Evolutionary conservation across 2,888 invertebrate species (phyloP), one percentile per base, ranked within the genome.

Genomic region (Drosophila sordidula): DNA sequence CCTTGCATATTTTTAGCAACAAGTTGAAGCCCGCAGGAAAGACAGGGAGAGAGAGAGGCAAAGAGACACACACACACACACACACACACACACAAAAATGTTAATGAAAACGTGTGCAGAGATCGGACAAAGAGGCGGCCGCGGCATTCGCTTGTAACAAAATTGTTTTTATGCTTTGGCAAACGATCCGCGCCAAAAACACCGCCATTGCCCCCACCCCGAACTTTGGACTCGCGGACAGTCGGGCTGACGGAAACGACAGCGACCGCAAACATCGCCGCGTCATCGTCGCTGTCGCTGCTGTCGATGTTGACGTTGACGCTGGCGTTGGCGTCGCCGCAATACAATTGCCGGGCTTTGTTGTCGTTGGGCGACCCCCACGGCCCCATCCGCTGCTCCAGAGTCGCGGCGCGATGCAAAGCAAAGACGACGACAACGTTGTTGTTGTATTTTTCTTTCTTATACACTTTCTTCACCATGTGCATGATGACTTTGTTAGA

Each of bases 1-100:
- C 56, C 82, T 83, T 87, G 84, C 84, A 87, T 83, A 83, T 87
- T 87, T 83, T 84, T 87, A 83, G 82, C 87, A 83, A 83, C 82
- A 83, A 84, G 82, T 87, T 84, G 82, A 87, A 84, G 70, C 52
- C 29, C 39, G 45, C 50, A 56, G 49, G 34, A 49, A 68, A 56
- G 55, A 44, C 69, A 4, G 4, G 3, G 34, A 12, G 34, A 34
- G 34, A 12, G 34, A 9, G 29, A 26, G 26, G 6, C 6, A 26
- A 1, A 26, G 2, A 52, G n/a, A 44, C 32, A 25, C 38, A n/a
- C 22, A 47, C 9, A n/a, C 22, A 47, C 9, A 25, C n/a, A 47
- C 34, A 63, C 39, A 46, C 22, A 47, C 39, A 41, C 49, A 68
- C 51, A 44, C 66, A 67, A 8, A 26, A 29, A 79, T 71, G 75